Base-by-base conservation (phyloP, 2,113 vertebrate species). In the Edolisoma coerulescens region DNA sequence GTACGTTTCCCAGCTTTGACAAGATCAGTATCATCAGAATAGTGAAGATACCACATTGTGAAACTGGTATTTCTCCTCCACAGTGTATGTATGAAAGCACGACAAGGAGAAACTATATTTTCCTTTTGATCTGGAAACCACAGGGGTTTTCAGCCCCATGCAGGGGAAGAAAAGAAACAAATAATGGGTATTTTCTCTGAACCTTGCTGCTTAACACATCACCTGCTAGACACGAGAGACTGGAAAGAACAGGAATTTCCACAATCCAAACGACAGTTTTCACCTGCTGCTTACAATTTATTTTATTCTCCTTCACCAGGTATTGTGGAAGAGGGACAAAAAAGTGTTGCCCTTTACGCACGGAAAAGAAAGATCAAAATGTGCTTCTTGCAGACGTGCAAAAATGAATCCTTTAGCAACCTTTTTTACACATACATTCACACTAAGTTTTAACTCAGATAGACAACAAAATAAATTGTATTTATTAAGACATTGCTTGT, bases 221-320 rank as follows among this genome's bases (percentile, higher is more conserved):
- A 69, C 37, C 79, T 74, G 22, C 67, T 86, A 57, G 59, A 85
- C 64, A 84, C 30, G 50, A 47, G 35, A 76, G 16, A 27, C 32
- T 68, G 79, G 63, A 91, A 47, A 80, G 76, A 94, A 93, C 52
- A 88, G 54, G 75, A 90, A 77, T 84, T 90, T 93, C 92, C 92
- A 85, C 52, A 77, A 20, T 41, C 47, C 3, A 4, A 76, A 42
- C 0, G 1, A 69, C 30, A 60, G 33, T 69, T 77, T 52, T 88
- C 39, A 80, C 59, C 50, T 6, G 4, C 45, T 88, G 42, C 39
- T 87, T 45, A 83, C 30, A 39, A 53, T n/a, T 79, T 37, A 30
- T 78, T 83, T 90, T 32, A 23, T 41, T 52, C 22, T 74, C 33
- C 65, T 88, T 85, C 28, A 64, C 11, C 19, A 61, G 23, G 50